Percentiles rank a stretch among this genome's conserved stretches.
Evolutionary conservation across 2,113 vertebrate genomes (phyloP).

Genomic region (Sturnira hondurensis): DNA sequence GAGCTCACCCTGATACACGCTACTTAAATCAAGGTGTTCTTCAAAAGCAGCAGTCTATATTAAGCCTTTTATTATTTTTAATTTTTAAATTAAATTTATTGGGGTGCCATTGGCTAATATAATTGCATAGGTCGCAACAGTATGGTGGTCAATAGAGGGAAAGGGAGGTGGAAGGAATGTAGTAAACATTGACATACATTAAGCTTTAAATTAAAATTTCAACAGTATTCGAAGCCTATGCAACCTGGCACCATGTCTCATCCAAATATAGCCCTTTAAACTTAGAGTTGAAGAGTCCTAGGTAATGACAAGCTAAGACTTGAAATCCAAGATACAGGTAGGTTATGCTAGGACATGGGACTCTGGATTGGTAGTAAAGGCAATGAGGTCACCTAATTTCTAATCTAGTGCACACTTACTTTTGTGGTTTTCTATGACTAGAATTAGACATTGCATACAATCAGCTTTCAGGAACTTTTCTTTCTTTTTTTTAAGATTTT

Average conservation of each 20-base stretch:
- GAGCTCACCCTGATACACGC: neutral
- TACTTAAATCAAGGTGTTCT: constrained; percentile 16
- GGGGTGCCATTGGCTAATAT: neutral
- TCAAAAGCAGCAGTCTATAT: neutral
- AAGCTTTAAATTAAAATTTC: constrained; percentile 28
- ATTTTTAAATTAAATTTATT: neutral
- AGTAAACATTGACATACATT: neutral
- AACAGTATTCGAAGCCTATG: neutral
- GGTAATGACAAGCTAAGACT: neutral
- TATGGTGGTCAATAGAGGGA: neutral
- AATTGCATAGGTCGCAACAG: neutral
- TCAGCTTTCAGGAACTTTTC: neutral
- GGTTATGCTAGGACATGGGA: neutral
- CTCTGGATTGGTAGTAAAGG: neutral
- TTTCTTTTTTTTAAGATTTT: too few relatives aligned
- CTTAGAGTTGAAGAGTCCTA: neutral
- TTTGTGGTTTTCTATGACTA: neutral
- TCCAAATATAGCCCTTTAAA: neutral
- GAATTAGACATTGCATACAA: neutral
- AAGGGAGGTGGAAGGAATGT: neutral
- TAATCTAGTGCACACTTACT: neutral
- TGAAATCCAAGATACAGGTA: neutral
- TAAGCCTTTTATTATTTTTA: neutral
- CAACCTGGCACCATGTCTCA: neutral
- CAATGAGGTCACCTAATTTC: neutral